These are phyloP conservation scores for Spatula versicolor DNA, from an alignment of 2,797 vertebrate genomes.

Conservation along the genomic window DNA sequence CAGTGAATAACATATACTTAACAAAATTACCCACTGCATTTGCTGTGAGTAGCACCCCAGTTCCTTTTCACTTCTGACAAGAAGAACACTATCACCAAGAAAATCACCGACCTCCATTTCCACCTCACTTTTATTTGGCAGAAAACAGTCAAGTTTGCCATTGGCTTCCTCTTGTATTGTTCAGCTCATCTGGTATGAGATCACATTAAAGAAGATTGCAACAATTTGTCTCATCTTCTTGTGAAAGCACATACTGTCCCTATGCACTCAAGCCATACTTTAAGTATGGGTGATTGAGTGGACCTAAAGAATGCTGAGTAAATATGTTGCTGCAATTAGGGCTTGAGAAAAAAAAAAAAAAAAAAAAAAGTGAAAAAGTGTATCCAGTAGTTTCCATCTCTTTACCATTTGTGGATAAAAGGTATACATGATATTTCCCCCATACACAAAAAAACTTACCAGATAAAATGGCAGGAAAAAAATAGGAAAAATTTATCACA, in stretches of 20 bases:
- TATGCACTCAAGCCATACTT: slow-evolving; percentile 70
- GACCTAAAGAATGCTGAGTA: slow-evolving; percentile 60
- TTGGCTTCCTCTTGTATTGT: slow-evolving; percentile 68
- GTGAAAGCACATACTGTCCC: slow-evolving; percentile 74
- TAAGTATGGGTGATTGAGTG: slow-evolving; percentile 56
- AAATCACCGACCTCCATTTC: slow-evolving; percentile 79
- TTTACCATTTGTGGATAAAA: slow-evolving; percentile 19
- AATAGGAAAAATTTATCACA: neutral
- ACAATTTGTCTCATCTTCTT: slow-evolving; percentile 82
- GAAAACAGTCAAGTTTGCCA: slow-evolving; percentile 77
- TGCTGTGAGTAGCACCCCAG: slow-evolving; percentile 71
- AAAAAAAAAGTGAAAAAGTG: neutral
- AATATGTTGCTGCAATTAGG: slow-evolving; percentile 67
- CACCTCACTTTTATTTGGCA: slow-evolving; percentile 78
- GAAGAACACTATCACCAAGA: slow-evolving; percentile 75
- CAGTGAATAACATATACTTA: slow-evolving; percentile 80
- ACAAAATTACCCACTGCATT: slow-evolving; percentile 81
- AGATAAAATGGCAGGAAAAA: neutral
- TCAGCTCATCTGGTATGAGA: slow-evolving; percentile 77
- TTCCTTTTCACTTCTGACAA: slow-evolving; percentile 77
- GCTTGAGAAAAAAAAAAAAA: neutral
- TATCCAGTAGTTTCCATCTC: slow-evolving; percentile 5
- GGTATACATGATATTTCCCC: neutral
- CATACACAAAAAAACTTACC: neutral
- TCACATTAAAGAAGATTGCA: slow-evolving; percentile 82